Percentiles rank a stretch among this genome's conserved stretches.
Conservation (phyloP, 2,888 invertebrate species). For the Mycogona germanica region DNA sequence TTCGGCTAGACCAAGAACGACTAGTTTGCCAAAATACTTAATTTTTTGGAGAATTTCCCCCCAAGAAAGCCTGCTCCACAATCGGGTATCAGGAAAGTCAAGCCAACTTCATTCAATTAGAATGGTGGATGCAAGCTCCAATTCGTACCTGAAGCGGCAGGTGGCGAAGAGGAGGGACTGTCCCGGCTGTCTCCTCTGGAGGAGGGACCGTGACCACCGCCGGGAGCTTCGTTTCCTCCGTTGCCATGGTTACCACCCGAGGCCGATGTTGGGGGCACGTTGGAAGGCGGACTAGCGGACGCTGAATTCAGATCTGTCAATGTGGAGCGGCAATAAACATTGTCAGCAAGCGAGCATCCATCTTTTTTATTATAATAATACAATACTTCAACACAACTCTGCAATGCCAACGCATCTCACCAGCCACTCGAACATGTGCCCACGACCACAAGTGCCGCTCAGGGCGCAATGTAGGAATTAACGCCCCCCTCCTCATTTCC, state of each 20-base stretch:
- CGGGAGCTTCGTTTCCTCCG: constrained; percentile 2
- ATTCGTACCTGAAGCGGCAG: constrained; percentile 15
- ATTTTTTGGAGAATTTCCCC: too few relatives aligned
- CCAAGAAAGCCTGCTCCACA: too few relatives aligned
- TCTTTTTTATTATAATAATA: not conserved
- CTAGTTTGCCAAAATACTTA: too few relatives aligned
- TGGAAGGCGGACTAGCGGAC: constrained; percentile 22
- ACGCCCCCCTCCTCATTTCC: not conserved
- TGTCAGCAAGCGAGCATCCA: not conserved
- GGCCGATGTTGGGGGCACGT: constrained; percentile 7
- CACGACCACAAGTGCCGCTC: too few relatives aligned
- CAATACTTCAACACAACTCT: not conserved
- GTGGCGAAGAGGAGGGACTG: constrained; percentile 28
- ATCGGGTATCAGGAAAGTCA: too few relatives aligned
- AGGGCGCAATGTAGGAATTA: not conserved
- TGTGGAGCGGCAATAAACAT: constrained; percentile 1
- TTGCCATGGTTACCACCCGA: constrained; percentile 20
- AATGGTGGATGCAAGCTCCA: not conserved
- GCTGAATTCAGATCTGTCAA: constrained; percentile 10
- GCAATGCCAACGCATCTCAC: too few relatives aligned
- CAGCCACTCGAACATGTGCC: too few relatives aligned
- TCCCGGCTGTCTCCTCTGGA: constrained; percentile 26
- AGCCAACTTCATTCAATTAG: too few relatives aligned
- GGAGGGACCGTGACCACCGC: constrained; percentile 1
- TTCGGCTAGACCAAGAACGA: too few relatives aligned